phyloP scores from a whole-genome alignment of 2,797 vertebrate species.

The Acrocephalus scirpaceus region DNA sequence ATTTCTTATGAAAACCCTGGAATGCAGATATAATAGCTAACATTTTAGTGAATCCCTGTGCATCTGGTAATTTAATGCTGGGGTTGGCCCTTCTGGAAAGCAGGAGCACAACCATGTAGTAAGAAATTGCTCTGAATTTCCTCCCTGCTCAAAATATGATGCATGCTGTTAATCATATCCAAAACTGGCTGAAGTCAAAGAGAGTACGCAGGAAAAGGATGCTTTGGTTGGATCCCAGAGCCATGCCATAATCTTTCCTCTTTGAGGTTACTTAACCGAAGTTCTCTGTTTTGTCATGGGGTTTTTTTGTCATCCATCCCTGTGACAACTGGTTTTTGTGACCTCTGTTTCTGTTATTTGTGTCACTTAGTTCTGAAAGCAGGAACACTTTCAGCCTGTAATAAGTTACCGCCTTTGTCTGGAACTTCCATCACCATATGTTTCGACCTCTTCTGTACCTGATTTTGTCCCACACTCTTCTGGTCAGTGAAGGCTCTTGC shows the following conservation, averaged over 20 bases:
- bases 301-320: not conserved
- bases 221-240: not conserved
- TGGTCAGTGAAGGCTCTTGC: not conserved
- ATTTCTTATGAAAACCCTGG: slow-evolving; percentile 37
- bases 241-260: not conserved
- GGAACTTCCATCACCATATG: not conserved
- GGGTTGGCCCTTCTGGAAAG: not conserved
- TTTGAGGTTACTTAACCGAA: not conserved
- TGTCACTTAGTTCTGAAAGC: not conserved
- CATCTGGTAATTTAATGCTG: slow-evolving; percentile 42
- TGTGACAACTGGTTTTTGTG: not conserved
- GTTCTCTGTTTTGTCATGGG: not conserved
- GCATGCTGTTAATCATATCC: not conserved
- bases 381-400: not conserved
- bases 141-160: not conserved
- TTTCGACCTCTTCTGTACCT: not conserved
- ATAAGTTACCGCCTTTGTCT: not conserved
- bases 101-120: not conserved
- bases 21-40: slow-evolving; percentile 38
- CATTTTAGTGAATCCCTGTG: not conserved
- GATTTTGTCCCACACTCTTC: not conserved
- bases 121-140: not conserved
- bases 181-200: not conserved
- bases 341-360: not conserved
- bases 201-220: not conserved